Evolutionary conservation across 1,140 invertebrate species (phyloP).

Genomic region (Dreissena polymorpha): DNA sequence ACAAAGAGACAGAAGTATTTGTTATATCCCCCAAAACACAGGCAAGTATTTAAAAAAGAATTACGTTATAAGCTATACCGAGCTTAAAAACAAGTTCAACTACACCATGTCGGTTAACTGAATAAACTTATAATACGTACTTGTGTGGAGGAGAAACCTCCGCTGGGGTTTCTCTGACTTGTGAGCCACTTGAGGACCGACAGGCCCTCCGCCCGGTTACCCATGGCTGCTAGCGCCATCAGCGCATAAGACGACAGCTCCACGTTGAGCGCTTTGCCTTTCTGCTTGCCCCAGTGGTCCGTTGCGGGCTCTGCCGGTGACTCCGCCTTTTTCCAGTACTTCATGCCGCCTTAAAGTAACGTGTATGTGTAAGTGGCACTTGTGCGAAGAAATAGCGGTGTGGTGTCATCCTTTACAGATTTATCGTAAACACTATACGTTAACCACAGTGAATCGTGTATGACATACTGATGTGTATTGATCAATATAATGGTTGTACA

Average conservation of each 20-base stretch:
- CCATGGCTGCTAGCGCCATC: constrained; percentile 81
- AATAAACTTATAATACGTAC: constrained; percentile 37
- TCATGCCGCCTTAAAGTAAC: constrained; percentile 39
- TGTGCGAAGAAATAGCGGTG: too few species aligned
- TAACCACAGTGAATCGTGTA: too few species aligned
- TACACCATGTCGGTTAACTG: too few species aligned
- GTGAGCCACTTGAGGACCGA: constrained; percentile 92
- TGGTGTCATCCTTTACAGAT: too few species aligned
- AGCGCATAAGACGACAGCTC: constrained; percentile 92
- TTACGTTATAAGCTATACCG: too few species aligned
- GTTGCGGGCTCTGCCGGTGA: background rate
- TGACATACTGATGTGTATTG: too few species aligned
- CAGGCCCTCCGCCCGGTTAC: constrained; percentile 79
- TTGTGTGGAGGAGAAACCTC: constrained; percentile 88
- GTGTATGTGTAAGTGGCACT: background rate
- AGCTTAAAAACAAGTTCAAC: too few species aligned
- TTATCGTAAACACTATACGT: too few species aligned
- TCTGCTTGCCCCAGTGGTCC: constrained; percentile 21
- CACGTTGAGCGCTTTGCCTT: constrained; percentile 83
- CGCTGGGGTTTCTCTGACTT: constrained; percentile 87
- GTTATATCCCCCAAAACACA: too few species aligned
- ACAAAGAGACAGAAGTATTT: too few species aligned
- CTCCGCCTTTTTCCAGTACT: constrained; percentile 48
- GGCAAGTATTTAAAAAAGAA: too few species aligned
- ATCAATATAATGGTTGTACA: too few species aligned